Evolutionary conservation across 2,113 vertebrate genomes (phyloP).

Genomic region (Nanorana parkeri): DNA sequence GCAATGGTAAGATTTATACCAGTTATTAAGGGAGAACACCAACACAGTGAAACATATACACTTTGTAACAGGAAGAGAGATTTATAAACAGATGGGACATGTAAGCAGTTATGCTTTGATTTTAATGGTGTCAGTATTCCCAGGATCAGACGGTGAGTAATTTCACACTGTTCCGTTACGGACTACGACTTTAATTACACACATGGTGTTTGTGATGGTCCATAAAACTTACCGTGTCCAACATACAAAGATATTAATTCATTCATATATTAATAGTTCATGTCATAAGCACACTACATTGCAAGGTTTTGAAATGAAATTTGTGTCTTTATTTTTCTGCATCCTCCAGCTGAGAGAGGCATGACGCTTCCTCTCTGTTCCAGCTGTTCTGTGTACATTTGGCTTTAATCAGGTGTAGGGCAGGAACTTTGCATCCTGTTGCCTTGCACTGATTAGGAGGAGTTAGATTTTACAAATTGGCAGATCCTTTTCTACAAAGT

Average conservation of each 20-base stretch:
- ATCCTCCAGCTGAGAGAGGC: conserved; percentile 75
- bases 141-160: conserved; percentile 2
- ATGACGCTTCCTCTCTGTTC: conserved; percentile 70
- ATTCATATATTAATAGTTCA: background rate
- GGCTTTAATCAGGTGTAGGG: conserved; percentile 92
- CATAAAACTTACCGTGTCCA: too few relatives aligned
- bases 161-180: conserved; percentile 2
- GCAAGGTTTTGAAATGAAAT: background rate
- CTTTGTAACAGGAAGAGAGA: background rate
- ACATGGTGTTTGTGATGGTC: background rate
- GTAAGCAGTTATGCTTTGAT: conserved; percentile 5
- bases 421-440: conserved; percentile 92
- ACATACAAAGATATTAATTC: background rate
- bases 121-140: conserved; percentile 19
- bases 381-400: conserved; percentile 81
- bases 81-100: background rate
- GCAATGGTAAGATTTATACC: too few relatives aligned
- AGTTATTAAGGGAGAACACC: too few relatives aligned
- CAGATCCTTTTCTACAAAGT: conserved; percentile 79
- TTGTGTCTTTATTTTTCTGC: conserved; percentile 66
- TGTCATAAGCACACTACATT: background rate
- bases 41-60: background rate
- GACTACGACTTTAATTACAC: background rate
- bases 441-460: conserved; percentile 88
- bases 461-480: conserved; percentile 88